phyloP scores from a whole-genome alignment of 2,113 vertebrate genomes.

The Daphoenositta chrysoptera region DNA sequence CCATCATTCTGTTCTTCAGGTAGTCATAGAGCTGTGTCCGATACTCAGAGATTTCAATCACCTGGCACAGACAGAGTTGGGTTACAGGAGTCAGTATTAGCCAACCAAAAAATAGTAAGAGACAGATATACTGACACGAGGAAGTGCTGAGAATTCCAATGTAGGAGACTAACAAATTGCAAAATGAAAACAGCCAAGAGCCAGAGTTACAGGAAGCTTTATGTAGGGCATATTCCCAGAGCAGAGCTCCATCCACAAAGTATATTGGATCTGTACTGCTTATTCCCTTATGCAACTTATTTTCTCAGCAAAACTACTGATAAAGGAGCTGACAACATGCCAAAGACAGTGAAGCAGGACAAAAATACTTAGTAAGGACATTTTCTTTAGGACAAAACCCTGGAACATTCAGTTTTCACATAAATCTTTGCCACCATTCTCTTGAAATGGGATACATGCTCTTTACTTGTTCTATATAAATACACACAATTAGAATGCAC shows the following conservation, averaged over 20 bases:
- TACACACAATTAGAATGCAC: background rate
- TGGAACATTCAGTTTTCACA: background rate
- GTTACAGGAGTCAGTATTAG: background rate
- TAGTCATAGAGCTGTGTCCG: slow-evolving; percentile 95
- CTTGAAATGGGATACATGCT: background rate
- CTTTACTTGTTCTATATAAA: slow-evolving; percentile 4
- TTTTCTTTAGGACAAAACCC: slow-evolving; percentile 20
- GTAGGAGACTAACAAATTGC: background rate
- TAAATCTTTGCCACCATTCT: slow-evolving; percentile 24
- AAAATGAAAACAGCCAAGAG: background rate
- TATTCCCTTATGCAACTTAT: background rate
- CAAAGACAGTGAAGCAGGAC: slow-evolving; percentile 21
- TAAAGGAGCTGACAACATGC: background rate
- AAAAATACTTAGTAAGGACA: background rate
- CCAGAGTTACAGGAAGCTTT: background rate
- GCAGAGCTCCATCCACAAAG: background rate
- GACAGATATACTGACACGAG: background rate
- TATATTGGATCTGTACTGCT: background rate
- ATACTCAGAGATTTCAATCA: slow-evolving; percentile 95
- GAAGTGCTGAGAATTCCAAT: background rate
- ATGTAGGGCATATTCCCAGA: background rate
- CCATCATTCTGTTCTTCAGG: slow-evolving; percentile 98
- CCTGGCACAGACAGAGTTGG: slow-evolving; percentile 69
- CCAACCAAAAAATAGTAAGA: background rate
- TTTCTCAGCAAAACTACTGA: background rate